Conservation (phyloP, 1,140 invertebrate genomes). For the Zaprionus ornatus region DNA sequence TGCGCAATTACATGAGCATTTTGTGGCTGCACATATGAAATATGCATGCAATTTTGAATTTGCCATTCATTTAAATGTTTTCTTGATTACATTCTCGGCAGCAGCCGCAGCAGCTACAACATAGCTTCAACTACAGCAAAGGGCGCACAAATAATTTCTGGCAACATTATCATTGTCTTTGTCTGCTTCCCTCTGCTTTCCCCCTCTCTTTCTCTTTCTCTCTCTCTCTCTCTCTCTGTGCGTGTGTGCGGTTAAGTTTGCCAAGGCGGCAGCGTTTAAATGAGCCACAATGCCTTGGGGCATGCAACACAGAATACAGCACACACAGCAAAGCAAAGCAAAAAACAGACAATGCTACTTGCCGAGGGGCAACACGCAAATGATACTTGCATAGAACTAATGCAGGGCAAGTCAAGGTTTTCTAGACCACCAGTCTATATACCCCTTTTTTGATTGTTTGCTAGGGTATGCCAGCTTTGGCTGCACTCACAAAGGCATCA, state of each 20-base stretch:
- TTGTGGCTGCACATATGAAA: conserved; percentile 81
- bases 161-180: conserved; percentile 74
- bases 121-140: conserved; percentile 38
- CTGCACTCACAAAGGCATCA: background rate
- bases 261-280: conserved; percentile 61
- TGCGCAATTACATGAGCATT: conserved; percentile 77
- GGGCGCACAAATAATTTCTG: conserved; percentile 61
- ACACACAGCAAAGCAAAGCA: conserved; percentile 15
- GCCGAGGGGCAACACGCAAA: background rate
- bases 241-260: conserved; percentile 62
- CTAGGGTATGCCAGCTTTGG: background rate
- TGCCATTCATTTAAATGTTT: conserved; percentile 80
- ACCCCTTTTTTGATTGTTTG: background rate
- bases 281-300: conserved; percentile 70
- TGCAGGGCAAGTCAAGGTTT: background rate
- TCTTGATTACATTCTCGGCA: conserved; percentile 78
- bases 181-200: background rate
- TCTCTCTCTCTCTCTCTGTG: conserved; percentile 17
- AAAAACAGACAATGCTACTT: conserved; percentile 6
- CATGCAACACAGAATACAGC: conserved; percentile 17
- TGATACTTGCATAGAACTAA: background rate
- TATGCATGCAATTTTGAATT: conserved; percentile 82
- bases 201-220: background rate
- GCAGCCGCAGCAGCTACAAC: conserved; percentile 19
- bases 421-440: background rate